Evolutionary conservation across 2,888 invertebrate species (phyloP), one percentile per base, ranked within the genome.

Genomic region (Calephelis perditalis): DNA sequence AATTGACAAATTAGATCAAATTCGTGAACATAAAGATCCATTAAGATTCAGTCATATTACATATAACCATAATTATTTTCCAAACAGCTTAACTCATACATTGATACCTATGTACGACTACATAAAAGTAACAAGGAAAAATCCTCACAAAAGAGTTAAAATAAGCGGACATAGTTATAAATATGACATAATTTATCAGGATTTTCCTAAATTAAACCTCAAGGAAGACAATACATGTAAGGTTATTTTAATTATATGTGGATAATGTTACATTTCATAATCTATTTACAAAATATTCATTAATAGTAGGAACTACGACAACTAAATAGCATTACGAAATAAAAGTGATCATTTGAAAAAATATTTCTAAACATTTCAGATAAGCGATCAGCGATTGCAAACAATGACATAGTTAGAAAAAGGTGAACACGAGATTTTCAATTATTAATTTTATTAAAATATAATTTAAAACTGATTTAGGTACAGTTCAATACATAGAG

Each of bases 131-230:
- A 52, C 52, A 5, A 35, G 52, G 10, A 11, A 9, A 11, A 52
- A 26, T 26, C 26, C 52, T 5, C 26, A 35, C 2, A 52, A 67
- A 56, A 66, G 60, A 57, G 36, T 68, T 10, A 65, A 67, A 52
- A 60, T 70, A 40, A 61, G 65, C 54, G 68, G 63, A n/a, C 68
- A 69, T 46, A 67, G 65, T 54, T 66, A 63, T 37, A 69, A 67
- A 61, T 71, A 68, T 43, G 68, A 71, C 56, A 66, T 71, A 26
- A 58, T 69, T 43, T 69, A 67, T 54, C 59, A 70, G 61, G 61
- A 64, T 52, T 26, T 26, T 52, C 35, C 52, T 0, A 52, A 52
- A 35, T 1, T 5, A 6, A 52, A 52, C 8, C 11, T 52, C 35
- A 52, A 26, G 52, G 43, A 55, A 12, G 12, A 61, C 12, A 36